Percentiles rank a stretch among this genome's conserved stretches.
These are phyloP conservation scores for Trilocha varians DNA, from an alignment of 2,888 invertebrate species.

Conservation along the genomic window DNA sequence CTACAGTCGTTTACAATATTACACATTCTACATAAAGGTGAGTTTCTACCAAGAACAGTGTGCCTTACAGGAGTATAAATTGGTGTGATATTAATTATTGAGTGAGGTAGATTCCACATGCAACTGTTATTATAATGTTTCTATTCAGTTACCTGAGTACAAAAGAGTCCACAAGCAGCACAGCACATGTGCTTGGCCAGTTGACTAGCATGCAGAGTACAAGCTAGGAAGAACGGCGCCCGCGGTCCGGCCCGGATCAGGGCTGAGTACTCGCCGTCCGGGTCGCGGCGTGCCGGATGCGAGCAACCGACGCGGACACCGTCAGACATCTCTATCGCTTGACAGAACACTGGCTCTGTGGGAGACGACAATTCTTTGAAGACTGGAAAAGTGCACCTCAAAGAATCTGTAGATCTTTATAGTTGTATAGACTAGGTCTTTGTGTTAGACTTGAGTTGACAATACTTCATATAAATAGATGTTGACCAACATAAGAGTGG, in stretches of 20 bases:
- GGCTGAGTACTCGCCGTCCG: conserved; percentile 41
- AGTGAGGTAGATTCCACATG: no score
- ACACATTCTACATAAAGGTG: no score
- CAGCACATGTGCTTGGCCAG: conserved; percentile 88
- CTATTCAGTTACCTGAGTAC: conserved; percentile 78
- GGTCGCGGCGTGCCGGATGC: conserved; percentile 64
- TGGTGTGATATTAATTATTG: no score
- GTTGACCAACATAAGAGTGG: background rate
- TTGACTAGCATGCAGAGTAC: conserved; percentile 83
- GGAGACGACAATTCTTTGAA: background rate
- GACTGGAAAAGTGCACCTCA: no score
- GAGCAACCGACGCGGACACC: conserved; percentile 86
- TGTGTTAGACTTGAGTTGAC: no score
- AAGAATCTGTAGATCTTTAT: no score
- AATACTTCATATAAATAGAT: no score
- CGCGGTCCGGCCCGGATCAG: conserved; percentile 79
- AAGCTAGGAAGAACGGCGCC: conserved; percentile 85
- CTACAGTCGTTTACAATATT: no score
- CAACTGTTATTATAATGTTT: background rate
- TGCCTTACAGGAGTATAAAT: no score
- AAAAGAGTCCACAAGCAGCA: conserved; percentile 88
- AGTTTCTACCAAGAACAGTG: no score
- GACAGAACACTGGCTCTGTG: conserved; percentile 77
- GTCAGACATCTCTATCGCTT: conserved; percentile 83
- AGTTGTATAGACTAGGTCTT: no score